These are phyloP conservation scores for Euzetes globulus DNA, from an alignment of 2,888 invertebrate genomes.

Conservation along the genomic window DNA sequence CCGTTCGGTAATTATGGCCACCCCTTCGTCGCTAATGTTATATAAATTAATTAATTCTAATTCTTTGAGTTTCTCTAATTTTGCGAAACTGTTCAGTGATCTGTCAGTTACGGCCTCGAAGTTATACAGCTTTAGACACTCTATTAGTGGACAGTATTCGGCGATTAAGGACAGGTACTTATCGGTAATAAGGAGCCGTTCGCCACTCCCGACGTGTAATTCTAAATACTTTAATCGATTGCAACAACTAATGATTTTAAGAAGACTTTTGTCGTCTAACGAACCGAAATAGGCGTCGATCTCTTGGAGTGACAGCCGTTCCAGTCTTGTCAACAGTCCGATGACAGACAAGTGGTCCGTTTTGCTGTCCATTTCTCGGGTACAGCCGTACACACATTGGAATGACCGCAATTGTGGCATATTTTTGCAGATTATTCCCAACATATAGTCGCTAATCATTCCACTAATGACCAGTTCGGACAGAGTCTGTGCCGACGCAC, in stretches of 20 bases:
- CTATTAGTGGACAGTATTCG: not conserved
- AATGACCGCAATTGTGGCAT: not conserved
- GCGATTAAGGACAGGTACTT: not conserved
- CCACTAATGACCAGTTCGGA: not conserved
- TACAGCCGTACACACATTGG: conserved; percentile 18
- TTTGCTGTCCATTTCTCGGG: conserved; percentile 3
- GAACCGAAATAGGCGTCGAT: conserved; percentile 18
- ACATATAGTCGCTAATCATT: conserved; percentile 19
- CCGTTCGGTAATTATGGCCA: not conserved
- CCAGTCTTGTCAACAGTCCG: not conserved
- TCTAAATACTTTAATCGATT: conserved; percentile 16
- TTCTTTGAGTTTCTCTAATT: conserved; percentile 4
- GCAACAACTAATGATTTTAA: not conserved
- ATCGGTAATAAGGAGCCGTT: conserved; percentile 7
- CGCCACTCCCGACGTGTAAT: conserved; percentile 19
- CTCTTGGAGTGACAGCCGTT: conserved; percentile 13
- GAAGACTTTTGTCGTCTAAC: conserved; percentile 9
- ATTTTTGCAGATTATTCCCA: not conserved
- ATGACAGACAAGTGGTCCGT: conserved; percentile 1
- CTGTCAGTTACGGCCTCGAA: conserved; percentile 7
- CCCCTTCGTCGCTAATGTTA: conserved; percentile 2
- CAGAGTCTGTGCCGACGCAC: not conserved
- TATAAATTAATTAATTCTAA: conserved; percentile 22
- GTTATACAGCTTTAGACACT: not conserved
- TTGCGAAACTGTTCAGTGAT: conserved; percentile 19